phyloP scores from a whole-genome alignment of 2,113 vertebrate genomes.

The Corythoichthys haematopterus region DNA sequence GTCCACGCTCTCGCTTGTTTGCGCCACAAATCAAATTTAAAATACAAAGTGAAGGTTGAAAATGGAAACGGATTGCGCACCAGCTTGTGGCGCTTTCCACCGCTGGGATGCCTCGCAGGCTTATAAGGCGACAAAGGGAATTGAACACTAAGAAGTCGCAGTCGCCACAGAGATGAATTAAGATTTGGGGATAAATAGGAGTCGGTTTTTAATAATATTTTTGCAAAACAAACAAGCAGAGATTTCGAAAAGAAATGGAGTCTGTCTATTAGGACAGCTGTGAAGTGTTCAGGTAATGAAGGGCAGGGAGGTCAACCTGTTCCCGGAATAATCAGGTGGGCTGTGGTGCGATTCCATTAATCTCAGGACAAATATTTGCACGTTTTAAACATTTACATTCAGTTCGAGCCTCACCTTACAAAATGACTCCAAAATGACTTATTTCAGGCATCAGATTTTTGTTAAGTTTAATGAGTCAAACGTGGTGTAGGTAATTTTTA shows the following conservation, averaged over 20 bases:
- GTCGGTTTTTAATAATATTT: neutral
- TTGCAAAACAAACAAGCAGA: neutral
- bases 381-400: no score
- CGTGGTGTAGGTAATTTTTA: no score
- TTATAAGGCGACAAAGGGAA: neutral
- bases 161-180: neutral
- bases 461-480: no score
- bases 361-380: neutral
- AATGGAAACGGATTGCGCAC: neutral
- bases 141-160: no score
- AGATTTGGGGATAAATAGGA: neutral
- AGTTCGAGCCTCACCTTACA: no score
- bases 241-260: no score
- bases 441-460: no score
- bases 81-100: neutral
- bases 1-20: neutral
- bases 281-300: constrained; percentile 22
- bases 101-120: neutral
- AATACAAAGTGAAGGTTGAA: neutral
- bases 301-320: constrained; percentile 10
- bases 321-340: neutral
- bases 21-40: neutral
- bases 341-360: no score
- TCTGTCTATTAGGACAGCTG: no score
- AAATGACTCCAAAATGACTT: no score